Evolutionary conservation across 2,797 vertebrate species (phyloP).

Genomic region (Acanthurus lineatus): DNA sequence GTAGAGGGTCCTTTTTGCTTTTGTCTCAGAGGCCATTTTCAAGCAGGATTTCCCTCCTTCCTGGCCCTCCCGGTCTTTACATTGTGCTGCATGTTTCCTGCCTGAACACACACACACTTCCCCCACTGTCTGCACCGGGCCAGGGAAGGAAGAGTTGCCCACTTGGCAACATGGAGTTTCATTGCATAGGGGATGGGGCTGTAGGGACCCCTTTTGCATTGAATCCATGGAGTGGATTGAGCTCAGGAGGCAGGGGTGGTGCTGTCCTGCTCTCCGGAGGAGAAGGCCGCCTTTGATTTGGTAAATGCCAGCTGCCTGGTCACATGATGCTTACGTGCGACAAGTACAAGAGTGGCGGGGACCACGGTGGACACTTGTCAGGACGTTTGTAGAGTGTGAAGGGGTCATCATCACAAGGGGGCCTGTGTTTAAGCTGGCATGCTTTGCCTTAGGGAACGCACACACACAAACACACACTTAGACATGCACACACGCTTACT

Average conservation of each 20-base stretch:
- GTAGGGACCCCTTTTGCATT: slow-evolving; percentile 26
- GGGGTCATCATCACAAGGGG: slow-evolving; percentile 70
- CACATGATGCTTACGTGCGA: slow-evolving; percentile 68
- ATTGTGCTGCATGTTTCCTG: slow-evolving; percentile 88
- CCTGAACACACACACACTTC: slow-evolving; percentile 36
- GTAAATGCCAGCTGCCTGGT: slow-evolving; percentile 76
- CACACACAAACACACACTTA: slow-evolving; percentile 16
- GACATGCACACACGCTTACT: background rate
- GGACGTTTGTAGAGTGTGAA: slow-evolving; percentile 60
- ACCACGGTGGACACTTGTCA: slow-evolving; percentile 65
- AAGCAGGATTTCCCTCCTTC: slow-evolving; percentile 89
- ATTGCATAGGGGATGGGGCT: slow-evolving; percentile 23
- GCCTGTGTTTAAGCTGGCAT: slow-evolving; percentile 68
- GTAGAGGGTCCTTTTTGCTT: slow-evolving; percentile 77
- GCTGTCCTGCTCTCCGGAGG: slow-evolving; percentile 46
- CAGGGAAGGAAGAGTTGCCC: slow-evolving; percentile 47
- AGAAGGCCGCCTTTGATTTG: slow-evolving; percentile 74
- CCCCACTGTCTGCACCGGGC: slow-evolving; percentile 22
- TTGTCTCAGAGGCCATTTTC: slow-evolving; percentile 80
- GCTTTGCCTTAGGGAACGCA: slow-evolving; percentile 19
- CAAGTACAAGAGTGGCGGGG: slow-evolving; percentile 52
- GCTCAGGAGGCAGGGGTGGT: slow-evolving; percentile 43
- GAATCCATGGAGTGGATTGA: slow-evolving; percentile 30
- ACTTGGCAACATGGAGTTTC: slow-evolving; percentile 28
- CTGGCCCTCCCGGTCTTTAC: slow-evolving; percentile 87